Evolutionary conservation across 2,797 vertebrate species (phyloP).

Genomic region (Rousettus madagascariensis): DNA sequence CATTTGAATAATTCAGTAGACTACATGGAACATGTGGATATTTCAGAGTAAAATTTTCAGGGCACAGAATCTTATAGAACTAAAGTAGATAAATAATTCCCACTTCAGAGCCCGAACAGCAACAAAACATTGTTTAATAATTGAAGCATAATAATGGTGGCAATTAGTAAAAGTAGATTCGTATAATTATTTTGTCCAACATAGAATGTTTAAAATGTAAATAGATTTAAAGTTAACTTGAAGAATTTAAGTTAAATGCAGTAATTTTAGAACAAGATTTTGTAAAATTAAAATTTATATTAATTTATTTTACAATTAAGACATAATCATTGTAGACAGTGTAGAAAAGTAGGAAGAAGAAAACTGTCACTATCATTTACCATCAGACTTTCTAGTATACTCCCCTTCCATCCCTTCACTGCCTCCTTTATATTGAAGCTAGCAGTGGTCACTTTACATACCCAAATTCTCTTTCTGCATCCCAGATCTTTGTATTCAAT

Average conservation of each 20-base stretch:
- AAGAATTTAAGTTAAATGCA: neutral
- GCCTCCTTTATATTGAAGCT: neutral
- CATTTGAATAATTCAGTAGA: neutral
- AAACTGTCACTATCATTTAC: neutral
- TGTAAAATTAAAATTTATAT: neutral
- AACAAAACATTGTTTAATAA: conserved; percentile 23
- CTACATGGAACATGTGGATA: neutral
- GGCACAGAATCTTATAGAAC: neutral
- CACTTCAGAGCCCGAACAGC: neutral
- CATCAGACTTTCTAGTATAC: neutral
- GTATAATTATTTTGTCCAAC: neutral
- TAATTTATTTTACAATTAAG: neutral
- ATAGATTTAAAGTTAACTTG: neutral
- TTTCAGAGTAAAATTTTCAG: conserved; percentile 37
- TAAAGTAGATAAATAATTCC: neutral
- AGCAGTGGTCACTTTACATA: neutral
- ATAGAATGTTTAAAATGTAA: neutral
- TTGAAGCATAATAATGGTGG: neutral
- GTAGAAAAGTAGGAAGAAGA: neutral
- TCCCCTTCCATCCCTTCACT: neutral
- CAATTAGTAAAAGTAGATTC: neutral
- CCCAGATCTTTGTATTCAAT: neutral
- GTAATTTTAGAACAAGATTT: neutral
- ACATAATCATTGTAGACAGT: neutral
- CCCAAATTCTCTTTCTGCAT: neutral